Base-by-base conservation (phyloP, 2,797 vertebrate species). In the Coluber constrictor region DNA sequence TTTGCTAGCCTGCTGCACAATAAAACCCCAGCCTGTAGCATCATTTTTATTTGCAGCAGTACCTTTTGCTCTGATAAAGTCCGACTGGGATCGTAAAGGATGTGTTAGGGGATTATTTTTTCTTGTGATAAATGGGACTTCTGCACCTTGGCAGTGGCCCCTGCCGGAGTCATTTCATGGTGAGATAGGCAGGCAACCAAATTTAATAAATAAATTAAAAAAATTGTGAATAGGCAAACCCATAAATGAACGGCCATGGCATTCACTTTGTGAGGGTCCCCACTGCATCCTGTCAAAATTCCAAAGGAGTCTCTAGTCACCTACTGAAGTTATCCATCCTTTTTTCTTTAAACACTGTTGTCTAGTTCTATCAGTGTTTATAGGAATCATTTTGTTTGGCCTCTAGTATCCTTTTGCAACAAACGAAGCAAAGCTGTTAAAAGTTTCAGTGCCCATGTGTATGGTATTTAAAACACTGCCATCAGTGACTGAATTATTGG, bases 401-500 rank as follows among this genome's bases (percentile, higher is more conserved):
- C 59, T 89, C 70, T n/a, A 57, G 56, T 11, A 32, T 27, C 74
- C 57, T 89, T 90, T 91, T 66, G 87, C 93, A 66, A 51, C 90
- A 86, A 87, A 90, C 0, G 87, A 88, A 92, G 88, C 87, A 89
- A 59, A 70, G 29, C 89, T 56, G 23, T 74, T 63, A 86, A 93
- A 59, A 47, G 3, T 89, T 61, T 56, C 47, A 43, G 13, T 63
- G 90, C 66, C 70, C n/a, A 8, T 4, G 57, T 63, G 70, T 9
- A 47, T 66, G 70, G 59, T 87, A 86, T 90, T 91, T 91, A 93
- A 91, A 91, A 86, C 90, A 60, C 59, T 89, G 90, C 87, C 70
- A 23, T 91, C 87, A 63, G 90, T 93, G 89, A 89, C 90, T 86
- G 70, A 93, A 89, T 91, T 93, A 91, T 91, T 43, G 59, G 56